phyloP scores from a whole-genome alignment of 1,140 invertebrate species.

The Cydia strobilella region DNA sequence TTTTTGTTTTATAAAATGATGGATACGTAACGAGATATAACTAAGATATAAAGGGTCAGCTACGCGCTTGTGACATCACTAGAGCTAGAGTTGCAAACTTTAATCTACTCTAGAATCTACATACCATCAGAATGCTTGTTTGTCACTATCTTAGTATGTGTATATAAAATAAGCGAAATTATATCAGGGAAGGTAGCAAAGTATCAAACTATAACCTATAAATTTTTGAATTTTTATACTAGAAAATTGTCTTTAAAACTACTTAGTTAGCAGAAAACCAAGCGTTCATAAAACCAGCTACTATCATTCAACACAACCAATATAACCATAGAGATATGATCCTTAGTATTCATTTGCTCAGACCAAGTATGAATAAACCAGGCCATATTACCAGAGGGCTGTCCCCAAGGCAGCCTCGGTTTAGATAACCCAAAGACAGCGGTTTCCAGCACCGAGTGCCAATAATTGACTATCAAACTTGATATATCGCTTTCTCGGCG shows the following conservation, averaged over 20 bases:
- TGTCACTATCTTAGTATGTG: not conserved
- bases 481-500: constrained; percentile 69
- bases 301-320: not conserved
- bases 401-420: constrained; percentile 50
- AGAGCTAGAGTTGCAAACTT: not conserved
- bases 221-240: too few relatives aligned
- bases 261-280: not conserved
- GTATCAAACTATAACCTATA: too few relatives aligned
- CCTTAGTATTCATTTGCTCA: not conserved
- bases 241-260: too few relatives aligned
- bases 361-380: constrained; percentile 48
- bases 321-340: constrained; percentile 24
- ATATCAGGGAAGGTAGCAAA: too few relatives aligned
- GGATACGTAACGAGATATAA: not conserved
- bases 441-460: constrained; percentile 63
- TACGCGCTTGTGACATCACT: not conserved
- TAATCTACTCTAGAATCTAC: too few relatives aligned
- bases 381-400: constrained; percentile 49
- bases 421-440: constrained; percentile 63
- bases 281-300: not conserved
- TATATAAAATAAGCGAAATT: not conserved
- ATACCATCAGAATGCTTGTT: too few relatives aligned
- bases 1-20: not conserved
- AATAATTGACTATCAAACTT: constrained; percentile 78
- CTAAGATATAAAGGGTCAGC: not conserved